These are phyloP conservation scores for Styela clava DNA, from an alignment of 23 tunicate genomes.

Conservation along the genomic window DNA sequence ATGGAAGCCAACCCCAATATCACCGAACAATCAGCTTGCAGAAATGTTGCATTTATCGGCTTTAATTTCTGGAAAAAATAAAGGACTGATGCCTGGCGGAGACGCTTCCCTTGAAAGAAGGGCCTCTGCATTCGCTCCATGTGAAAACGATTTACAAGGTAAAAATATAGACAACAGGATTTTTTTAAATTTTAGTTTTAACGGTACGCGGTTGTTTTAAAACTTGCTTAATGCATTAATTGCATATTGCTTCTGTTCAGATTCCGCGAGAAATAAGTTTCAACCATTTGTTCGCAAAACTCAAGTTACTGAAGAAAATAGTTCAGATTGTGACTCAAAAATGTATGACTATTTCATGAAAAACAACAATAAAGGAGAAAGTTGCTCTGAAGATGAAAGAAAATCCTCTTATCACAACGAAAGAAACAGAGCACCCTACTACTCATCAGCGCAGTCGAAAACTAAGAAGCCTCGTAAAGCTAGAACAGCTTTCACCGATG, in stretches of 20 bases:
- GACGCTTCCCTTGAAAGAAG: not conserved
- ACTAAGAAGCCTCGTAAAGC: slow-evolving; percentile 64
- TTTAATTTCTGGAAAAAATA: not conserved
- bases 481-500: slow-evolving; percentile 84
- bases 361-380: not conserved
- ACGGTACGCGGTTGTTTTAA: too few species aligned
- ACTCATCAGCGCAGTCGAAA: slow-evolving; percentile 15
- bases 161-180: too few species aligned
- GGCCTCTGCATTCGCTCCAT: not conserved
- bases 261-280: not conserved
- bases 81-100: not conserved
- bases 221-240: too few species aligned
- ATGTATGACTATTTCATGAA: not conserved
- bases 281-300: not conserved
- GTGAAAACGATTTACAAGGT: not conserved
- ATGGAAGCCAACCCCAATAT: not conserved
- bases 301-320: not conserved
- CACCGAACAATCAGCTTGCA: slow-evolving; percentile 4
- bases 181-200: too few species aligned
- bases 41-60: not conserved
- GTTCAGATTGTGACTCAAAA: not conserved
- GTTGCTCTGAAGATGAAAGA: not conserved
- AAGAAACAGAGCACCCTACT: not conserved
- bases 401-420: not conserved
- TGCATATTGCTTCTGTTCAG: too few species aligned